Percentiles rank a stretch among this genome's conserved stretches.
phyloP scores from a whole-genome alignment of 2,113 vertebrate species.

The Saccopteryx bilineata region DNA sequence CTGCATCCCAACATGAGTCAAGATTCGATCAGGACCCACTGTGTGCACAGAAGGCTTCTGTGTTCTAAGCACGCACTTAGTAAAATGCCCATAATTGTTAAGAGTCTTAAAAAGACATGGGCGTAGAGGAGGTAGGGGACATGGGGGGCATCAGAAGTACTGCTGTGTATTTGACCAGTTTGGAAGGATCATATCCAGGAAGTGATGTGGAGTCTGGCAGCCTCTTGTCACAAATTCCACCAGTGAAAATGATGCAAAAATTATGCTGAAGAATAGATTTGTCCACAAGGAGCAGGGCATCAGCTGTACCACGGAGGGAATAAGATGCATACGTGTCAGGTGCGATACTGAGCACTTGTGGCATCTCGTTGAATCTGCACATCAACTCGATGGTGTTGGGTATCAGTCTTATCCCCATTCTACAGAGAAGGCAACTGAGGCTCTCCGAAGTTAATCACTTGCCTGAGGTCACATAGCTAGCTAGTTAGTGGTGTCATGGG shows the following conservation, averaged over 20 bases:
- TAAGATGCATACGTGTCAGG: neutral
- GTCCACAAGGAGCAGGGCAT: neutral
- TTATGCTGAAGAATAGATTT: neutral
- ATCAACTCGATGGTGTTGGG: no score
- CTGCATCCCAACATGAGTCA: neutral
- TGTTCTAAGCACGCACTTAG: neutral
- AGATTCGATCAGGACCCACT: neutral
- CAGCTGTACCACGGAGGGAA: neutral
- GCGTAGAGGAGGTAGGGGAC: neutral
- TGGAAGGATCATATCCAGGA: neutral
- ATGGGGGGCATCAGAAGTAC: neutral
- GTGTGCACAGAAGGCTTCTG: accelerated
- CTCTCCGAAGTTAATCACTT: neutral
- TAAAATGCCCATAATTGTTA: neutral
- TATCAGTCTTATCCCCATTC: neutral
- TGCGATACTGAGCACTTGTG: accelerated
- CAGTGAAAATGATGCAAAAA: neutral
- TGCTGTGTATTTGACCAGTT: neutral
- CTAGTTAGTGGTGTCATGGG: neutral
- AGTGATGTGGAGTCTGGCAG: neutral
- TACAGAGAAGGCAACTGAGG: neutral
- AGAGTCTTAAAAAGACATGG: neutral
- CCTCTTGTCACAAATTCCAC: neutral
- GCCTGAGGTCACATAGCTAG: neutral
- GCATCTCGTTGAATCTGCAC: neutral